Evolutionary conservation across 2,797 vertebrate genomes (phyloP), one percentile per base, ranked within the genome.

Genomic region (Spondyliosoma cantharus): DNA sequence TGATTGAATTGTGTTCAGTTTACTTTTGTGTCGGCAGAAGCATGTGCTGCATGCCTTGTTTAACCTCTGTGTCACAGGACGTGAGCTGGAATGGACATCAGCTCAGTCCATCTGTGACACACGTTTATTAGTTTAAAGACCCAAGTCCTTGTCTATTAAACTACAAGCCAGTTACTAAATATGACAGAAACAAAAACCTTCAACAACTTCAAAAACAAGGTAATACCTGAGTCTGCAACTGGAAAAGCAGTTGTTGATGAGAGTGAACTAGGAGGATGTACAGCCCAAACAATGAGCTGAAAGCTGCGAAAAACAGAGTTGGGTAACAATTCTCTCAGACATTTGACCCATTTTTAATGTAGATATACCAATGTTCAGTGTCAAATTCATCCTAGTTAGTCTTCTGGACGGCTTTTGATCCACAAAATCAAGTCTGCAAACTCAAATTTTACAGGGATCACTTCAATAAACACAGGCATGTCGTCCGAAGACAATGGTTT

Each of bases 1-100:
- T 63, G 78, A 90, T 74, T 86, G 71, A 84, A 80, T 78, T 76
- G 68, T 64, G 74, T 46, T 19, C 71, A 29, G 63, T 87, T 76
- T 67, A 70, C 59, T 80, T 79, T 84, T 42, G 78, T 81, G 74
- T 82, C 56, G 45, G 52, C 24, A 27, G 63, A 74, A 57, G 69
- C 83, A 58, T 87, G 76, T 71, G 82, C 53, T 37, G 45, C 46
- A 0, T 52, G 82, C 22, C 73, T 70, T n/a, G 20, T 61, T 78
- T 54, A 67, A 84, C 76, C 78, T 64, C 25, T 0, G 46, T 74
- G 80, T 76, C 76, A 72, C 64, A 83, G 86, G 84, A 85, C 82
- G 57, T 65, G 49, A 66, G 60, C 56, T 42, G 69, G 62, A 59
- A 65, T 75, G 65, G 22, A 64, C 69, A 50, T 65, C 53, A 22